phyloP scores from a whole-genome alignment of 2,888 invertebrate species.

The Saturnia pavonia region DNA sequence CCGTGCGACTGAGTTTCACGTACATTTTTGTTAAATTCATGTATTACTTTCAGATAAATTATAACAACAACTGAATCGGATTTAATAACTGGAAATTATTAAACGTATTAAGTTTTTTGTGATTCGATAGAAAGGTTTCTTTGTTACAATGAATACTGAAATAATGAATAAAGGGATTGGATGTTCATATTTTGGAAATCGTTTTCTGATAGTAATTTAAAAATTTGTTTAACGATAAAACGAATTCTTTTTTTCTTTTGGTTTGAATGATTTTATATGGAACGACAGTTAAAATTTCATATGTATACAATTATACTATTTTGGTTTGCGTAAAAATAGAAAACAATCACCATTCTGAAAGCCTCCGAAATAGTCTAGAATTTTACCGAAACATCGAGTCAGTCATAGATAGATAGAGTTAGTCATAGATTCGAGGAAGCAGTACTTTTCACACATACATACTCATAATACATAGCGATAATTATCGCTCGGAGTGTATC shows the following conservation, averaged over 20 bases:
- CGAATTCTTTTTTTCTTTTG: not conserved
- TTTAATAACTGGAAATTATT: conserved; percentile 47
- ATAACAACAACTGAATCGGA: conserved; percentile 37
- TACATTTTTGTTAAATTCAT: conserved; percentile 67
- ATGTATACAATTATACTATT: not conserved
- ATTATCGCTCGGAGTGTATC: too few relatives aligned
- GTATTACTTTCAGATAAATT: conserved; percentile 67
- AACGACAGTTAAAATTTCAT: not conserved
- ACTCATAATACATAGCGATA: too few relatives aligned
- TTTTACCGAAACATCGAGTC: too few relatives aligned
- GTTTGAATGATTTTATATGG: not conserved
- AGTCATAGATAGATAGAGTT: too few relatives aligned
- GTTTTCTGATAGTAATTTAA: not conserved
- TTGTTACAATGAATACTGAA: not conserved
- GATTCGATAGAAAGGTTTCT: conserved; percentile 32
- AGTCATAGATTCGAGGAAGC: too few relatives aligned
- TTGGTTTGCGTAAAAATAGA: too few relatives aligned
- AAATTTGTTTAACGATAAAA: not conserved
- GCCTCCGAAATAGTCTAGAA: too few relatives aligned
- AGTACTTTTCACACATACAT: too few relatives aligned
- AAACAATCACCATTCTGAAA: too few relatives aligned
- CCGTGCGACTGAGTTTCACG: conserved; percentile 52
- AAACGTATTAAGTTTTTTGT: conserved; percentile 38
- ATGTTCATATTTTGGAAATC: not conserved
- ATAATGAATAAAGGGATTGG: not conserved